Evolutionary conservation across 92 coral and sea anemone genomes (phyloP), one percentile per base, ranked within the genome.

Genomic region (Umimayanthus kanabou): DNA sequence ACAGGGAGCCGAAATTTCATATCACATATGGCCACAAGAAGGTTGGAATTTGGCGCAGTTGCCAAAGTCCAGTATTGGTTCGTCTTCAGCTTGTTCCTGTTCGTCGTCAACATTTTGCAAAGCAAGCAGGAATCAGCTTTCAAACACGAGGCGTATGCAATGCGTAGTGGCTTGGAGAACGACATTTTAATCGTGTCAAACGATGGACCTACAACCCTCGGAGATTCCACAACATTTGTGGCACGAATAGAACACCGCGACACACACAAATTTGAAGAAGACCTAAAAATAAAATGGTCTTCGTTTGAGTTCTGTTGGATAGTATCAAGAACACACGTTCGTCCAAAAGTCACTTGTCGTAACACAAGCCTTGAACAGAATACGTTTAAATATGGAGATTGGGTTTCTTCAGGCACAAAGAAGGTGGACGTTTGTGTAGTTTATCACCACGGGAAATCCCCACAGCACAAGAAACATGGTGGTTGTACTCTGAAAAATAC

Each of bases 31-130:
- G 69, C 69, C 69, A 20, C 7, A 53, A 53, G 18, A 61, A 47
- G 57, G 25, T 69, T 58, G 50, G 29, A 39, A n/a, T 61, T 65
- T 9, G 39, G 74, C 75, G 45, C 57, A 18, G 74, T 81, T 64
- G 33, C 85, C 53, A 65, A 64, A 81, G 73, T 81, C 53, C 53
- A 61, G 22, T 58, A 39, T 33, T 81, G 85, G 85, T 81, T 81
- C 73, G 23, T 39, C 45, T 81, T 81, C 74, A 81, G 85, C 39
- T 25, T 81, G 20, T 81, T 81, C 50, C 65, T 81, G 85, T 81
- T 81, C 20, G 58, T 65, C 37, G 20, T 81, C 3, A 81, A 81
- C 45, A 47, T 81, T 39, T 81, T 81, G 65, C 55, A 61, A 15
- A 81, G 85, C 70, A 81, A 43, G 55, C 85, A 81, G 50, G 85